Conservation (phyloP, 2,888 invertebrate species). For the Acleris cristana region DNA sequence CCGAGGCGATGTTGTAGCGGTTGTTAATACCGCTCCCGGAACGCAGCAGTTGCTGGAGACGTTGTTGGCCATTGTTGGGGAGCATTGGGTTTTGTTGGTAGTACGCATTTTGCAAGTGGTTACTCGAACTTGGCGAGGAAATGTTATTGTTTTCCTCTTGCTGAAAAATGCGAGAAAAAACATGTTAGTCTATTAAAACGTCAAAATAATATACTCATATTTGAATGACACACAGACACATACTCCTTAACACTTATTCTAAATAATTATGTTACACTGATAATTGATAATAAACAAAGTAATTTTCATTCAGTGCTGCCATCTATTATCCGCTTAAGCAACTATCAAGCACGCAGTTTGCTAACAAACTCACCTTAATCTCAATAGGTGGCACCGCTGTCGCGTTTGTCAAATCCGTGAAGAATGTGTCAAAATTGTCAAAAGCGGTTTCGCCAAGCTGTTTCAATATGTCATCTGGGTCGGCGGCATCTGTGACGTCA, state of each 20-base stretch:
- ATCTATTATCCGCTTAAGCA: not conserved
- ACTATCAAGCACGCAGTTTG: not conserved
- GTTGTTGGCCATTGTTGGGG: slow-evolving; percentile 74
- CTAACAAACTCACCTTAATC: slow-evolving; percentile 84
- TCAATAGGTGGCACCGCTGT: slow-evolving; percentile 85
- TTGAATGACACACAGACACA: too few relatives aligned
- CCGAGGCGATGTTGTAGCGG: slow-evolving; percentile 91
- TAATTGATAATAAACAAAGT: too few relatives aligned
- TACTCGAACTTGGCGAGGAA: slow-evolving; percentile 72
- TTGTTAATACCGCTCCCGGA: slow-evolving; percentile 79
- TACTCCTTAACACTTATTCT: too few relatives aligned
- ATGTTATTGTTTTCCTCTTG: slow-evolving; percentile 83
- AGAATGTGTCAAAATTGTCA: slow-evolving; percentile 91
- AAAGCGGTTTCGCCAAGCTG: slow-evolving; percentile 93
- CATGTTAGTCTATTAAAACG: not conserved
- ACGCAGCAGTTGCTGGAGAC: slow-evolving; percentile 73
- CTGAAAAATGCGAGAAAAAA: slow-evolving; percentile 64
- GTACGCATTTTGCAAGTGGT: slow-evolving; percentile 67
- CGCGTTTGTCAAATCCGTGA: slow-evolving; percentile 89
- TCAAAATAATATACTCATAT: not conserved
- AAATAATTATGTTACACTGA: too few relatives aligned
- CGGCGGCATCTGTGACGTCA: slow-evolving; percentile 73
- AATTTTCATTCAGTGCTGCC: not conserved
- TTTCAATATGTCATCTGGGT: slow-evolving; percentile 91
- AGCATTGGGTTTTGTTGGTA: slow-evolving; percentile 74